phyloP scores from a whole-genome alignment of 2,888 invertebrate genomes.

The Polydrusus cervinus region DNA sequence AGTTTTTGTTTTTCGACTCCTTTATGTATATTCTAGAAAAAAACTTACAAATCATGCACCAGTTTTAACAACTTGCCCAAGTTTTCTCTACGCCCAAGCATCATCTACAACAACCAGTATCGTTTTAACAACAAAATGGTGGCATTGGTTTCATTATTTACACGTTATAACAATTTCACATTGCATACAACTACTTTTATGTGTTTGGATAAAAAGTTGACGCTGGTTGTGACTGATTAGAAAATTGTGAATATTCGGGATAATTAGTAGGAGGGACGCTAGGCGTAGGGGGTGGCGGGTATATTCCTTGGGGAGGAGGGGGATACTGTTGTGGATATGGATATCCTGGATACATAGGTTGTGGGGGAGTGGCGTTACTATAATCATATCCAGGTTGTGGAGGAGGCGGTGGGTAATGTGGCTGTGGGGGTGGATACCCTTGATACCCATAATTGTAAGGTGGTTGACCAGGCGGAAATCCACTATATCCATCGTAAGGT shows the following conservation, averaged over 20 bases:
- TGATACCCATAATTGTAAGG: conserved; percentile 65
- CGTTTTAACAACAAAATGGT: conserved; percentile 5
- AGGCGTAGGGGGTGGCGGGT: conserved; percentile 61
- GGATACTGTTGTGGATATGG: conserved; percentile 66
- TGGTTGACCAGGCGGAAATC: conserved; percentile 63
- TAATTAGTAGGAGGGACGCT: conserved; percentile 57
- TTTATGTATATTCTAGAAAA: background rate
- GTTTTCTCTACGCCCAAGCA: conserved; percentile 24
- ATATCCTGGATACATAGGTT: conserved; percentile 62
- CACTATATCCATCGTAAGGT: conserved; percentile 66
- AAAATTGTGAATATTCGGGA: conserved; percentile 67
- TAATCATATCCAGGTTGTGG: conserved; percentile 59
- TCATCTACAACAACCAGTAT: background rate
- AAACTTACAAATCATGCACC: background rate
- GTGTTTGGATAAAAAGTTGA: conserved; percentile 22
- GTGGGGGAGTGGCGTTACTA: conserved; percentile 56
- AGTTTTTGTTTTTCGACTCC: no score
- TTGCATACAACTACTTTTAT: conserved; percentile 54
- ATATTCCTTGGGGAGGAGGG: conserved; percentile 64
- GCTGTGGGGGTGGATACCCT: conserved; percentile 66
- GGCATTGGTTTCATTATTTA: background rate
- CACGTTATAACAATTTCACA: conserved; percentile 2
- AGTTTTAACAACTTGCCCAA: background rate
- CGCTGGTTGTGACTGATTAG: conserved; percentile 57
- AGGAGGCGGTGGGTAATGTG: conserved; percentile 63